Conservation (phyloP, 2,888 invertebrate genomes). For the Lathronympha strigana region DNA sequence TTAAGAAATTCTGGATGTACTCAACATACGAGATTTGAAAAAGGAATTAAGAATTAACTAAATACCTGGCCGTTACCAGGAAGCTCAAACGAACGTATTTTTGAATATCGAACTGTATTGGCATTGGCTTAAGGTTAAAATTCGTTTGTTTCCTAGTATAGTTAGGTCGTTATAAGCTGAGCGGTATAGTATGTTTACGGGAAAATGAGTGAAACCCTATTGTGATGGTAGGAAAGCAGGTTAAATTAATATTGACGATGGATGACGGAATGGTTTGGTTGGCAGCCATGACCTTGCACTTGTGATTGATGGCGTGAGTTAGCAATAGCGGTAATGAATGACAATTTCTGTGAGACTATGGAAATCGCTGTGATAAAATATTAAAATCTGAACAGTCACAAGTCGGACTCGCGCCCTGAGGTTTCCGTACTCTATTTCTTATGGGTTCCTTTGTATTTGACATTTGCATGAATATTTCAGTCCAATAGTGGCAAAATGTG, state of each 20-base stretch:
- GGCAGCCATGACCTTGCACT: constrained; percentile 28
- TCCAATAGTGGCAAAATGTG: too few species aligned
- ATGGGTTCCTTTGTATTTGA: too few species aligned
- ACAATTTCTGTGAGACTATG: constrained; percentile 19
- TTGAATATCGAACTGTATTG: not conserved
- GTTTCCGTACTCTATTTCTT: too few species aligned
- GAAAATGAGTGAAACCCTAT: constrained; percentile 26
- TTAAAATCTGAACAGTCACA: too few species aligned
- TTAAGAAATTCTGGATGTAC: not conserved
- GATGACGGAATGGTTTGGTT: not conserved
- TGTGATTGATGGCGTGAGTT: constrained; percentile 29
- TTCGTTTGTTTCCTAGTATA: not conserved
- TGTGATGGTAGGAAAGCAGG: constrained; percentile 24
- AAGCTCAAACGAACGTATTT: too few species aligned
- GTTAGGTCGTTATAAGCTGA: too few species aligned
- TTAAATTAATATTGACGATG: constrained; percentile 19
- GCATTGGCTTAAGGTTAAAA: not conserved
- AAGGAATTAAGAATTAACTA: too few species aligned
- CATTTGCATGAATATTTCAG: too few species aligned
- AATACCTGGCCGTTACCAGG: too few species aligned
- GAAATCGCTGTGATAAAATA: not conserved
- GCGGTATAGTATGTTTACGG: constrained; percentile 4
- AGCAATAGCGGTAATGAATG: not conserved
- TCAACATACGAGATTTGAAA: too few species aligned
- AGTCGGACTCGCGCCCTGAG: too few species aligned